Conservation (phyloP, 2,888 invertebrate species). For the Allophyes oxyacanthae region DNA sequence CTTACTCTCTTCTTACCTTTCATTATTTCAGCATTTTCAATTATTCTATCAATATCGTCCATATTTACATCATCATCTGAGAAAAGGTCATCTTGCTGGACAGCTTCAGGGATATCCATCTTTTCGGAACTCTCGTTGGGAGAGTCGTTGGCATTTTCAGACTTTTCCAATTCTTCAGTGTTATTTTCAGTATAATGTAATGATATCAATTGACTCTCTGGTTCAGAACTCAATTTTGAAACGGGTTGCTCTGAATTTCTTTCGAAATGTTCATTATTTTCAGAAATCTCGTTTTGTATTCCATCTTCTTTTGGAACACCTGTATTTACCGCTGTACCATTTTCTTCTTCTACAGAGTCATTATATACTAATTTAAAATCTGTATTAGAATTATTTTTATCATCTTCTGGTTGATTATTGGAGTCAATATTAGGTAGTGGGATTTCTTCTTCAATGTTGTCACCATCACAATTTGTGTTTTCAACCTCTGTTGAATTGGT, state of each 20-base stretch:
- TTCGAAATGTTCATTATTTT: slow-evolving; percentile 22
- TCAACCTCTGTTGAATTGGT: slow-evolving; percentile 11
- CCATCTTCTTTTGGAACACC: slow-evolving; percentile 26
- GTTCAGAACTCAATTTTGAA: slow-evolving; percentile 29
- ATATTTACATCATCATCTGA: slow-evolving; percentile 78
- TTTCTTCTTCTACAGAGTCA: slow-evolving; percentile 61
- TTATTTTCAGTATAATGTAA: slow-evolving; percentile 49
- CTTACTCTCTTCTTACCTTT: slow-evolving; percentile 58
- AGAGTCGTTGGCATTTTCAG: slow-evolving; percentile 1
- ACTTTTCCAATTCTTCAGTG: slow-evolving; percentile 20
- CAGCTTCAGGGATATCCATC: slow-evolving; percentile 54
- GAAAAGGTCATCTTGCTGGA: slow-evolving; percentile 57
- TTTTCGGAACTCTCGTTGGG: slow-evolving; percentile 24
- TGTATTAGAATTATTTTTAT: slow-evolving; percentile 55
- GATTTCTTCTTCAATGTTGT: slow-evolving; percentile 12
- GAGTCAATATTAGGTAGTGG: slow-evolving; percentile 5
- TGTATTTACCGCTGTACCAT: slow-evolving; percentile 26
- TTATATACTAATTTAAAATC: slow-evolving; percentile 61
- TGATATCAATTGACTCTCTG: slow-evolving; percentile 51
- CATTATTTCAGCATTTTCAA: slow-evolving; percentile 76
- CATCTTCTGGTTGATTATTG: slow-evolving; percentile 16
- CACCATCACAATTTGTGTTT: slow-evolving; percentile 15
- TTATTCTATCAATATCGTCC: slow-evolving; percentile 78
- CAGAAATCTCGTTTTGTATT: slow-evolving; percentile 11
- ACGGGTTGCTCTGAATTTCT: slow-evolving; percentile 17